Evolutionary conservation across 1,140 invertebrate genomes (phyloP).

Genomic region (Aphidius gifuensis): DNA sequence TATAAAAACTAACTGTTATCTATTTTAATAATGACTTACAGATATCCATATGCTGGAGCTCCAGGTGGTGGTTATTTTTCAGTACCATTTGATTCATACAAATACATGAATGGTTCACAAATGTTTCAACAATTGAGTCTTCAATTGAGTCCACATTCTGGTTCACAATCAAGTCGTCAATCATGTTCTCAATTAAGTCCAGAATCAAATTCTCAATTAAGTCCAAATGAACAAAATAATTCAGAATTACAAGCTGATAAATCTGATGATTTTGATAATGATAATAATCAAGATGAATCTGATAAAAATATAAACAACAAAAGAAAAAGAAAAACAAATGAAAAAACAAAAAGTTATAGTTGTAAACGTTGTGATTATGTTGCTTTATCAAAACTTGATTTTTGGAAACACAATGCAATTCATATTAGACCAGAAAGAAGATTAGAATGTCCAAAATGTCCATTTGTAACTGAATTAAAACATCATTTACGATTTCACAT

Average conservation of each 20-base stretch:
- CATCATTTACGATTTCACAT: conserved; percentile 98
- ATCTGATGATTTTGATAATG: conserved; percentile 4
- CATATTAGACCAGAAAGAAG: conserved; percentile 94
- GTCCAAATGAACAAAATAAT: conserved; percentile 17
- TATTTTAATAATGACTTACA: no score
- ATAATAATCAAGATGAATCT: neutral
- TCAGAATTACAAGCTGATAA: neutral
- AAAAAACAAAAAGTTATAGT: conserved; percentile 82
- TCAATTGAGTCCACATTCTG: no score
- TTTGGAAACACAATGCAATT: conserved; percentile 85
- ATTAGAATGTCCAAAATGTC: conserved; percentile 86
- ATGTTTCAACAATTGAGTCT: no score
- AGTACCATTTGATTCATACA: no score
- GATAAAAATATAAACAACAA: neutral
- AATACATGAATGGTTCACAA: no score
- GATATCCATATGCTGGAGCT: no score
- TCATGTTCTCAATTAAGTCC: neutral
- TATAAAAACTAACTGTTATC: no score
- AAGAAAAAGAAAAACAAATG: conserved; percentile 50
- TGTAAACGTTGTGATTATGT: conserved; percentile 91
- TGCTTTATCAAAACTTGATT: conserved; percentile 83
- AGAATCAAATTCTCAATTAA: conserved; percentile 4
- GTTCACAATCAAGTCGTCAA: no score
- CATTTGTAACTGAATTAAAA: conserved; percentile 98
- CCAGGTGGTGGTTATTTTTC: no score